Conservation (phyloP, 64 coral and sea anemone species). For the Pocillopora verrucosa region DNA sequence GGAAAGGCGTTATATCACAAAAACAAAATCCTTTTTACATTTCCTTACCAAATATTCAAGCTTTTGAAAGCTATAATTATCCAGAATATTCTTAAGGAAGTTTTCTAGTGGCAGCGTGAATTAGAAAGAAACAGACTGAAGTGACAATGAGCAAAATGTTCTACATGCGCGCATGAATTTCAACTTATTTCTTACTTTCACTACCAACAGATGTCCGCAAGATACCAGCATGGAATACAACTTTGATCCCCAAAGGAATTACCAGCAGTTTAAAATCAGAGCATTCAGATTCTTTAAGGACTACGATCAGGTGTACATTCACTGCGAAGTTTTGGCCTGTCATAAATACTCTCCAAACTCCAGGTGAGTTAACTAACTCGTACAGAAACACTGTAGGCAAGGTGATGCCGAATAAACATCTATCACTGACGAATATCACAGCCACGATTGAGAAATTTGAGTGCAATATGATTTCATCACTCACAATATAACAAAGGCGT, state of each 20-base stretch:
- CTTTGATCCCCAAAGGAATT: not conserved
- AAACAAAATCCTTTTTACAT: no score
- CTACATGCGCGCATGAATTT: not conserved
- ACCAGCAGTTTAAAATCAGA: not conserved
- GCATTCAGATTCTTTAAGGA: no score
- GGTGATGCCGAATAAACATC: not conserved
- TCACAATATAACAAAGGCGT: not conserved
- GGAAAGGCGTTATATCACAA: no score
- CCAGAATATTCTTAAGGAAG: no score
- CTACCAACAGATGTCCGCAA: not conserved
- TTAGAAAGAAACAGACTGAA: not conserved
- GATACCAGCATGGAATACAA: slow-evolving; percentile 28
- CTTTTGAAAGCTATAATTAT: no score
- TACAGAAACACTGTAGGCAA: not conserved
- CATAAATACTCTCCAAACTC: no score
- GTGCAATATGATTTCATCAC: no score
- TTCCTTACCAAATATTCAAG: no score
- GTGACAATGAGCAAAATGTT: not conserved
- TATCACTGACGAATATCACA: not conserved
- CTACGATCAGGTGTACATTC: no score
- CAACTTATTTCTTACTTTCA: not conserved
- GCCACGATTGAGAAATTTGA: no score
- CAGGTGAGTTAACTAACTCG: not conserved
- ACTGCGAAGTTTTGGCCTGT: no score
- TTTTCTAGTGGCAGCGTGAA: no score